Evolutionary conservation across 92 coral and sea anemone genomes (phyloP).

Genomic region (Actinernus sp.): DNA sequence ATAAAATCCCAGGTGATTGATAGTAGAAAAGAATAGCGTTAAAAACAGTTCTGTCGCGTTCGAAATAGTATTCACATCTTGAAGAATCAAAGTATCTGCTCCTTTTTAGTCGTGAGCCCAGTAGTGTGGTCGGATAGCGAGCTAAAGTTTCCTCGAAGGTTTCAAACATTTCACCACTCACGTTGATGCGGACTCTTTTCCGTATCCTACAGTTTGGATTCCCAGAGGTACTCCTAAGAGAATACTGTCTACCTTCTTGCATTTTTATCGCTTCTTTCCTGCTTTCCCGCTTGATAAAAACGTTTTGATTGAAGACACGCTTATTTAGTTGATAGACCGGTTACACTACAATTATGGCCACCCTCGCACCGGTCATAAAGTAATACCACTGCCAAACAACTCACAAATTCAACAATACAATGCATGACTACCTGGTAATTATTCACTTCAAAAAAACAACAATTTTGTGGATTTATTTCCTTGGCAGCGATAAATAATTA

Average conservation of each 20-base stretch:
- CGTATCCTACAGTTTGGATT: not conserved
- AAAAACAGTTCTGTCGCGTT: constrained; percentile 78
- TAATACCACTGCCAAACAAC: too few species aligned
- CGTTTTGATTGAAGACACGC: too few species aligned
- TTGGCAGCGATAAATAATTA: not conserved
- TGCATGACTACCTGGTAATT: constrained; percentile 1
- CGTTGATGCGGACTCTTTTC: constrained; percentile 70
- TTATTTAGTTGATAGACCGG: too few species aligned
- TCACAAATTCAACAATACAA: too few species aligned
- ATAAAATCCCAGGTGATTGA: constrained; percentile 85
- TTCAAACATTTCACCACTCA: constrained; percentile 84
- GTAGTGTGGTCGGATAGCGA: constrained; percentile 77
- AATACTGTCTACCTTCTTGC: not conserved
- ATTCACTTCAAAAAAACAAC: constrained; percentile 7
- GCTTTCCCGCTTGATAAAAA: too few species aligned
- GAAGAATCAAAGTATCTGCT: constrained; percentile 67
- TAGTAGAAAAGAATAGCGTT: constrained; percentile 87
- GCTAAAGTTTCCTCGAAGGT: constrained; percentile 84
- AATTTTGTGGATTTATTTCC: not conserved
- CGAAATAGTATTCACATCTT: constrained; percentile 72
- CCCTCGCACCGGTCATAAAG: too few species aligned
- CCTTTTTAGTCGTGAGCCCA: constrained; percentile 75
- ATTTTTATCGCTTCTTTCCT: not conserved
- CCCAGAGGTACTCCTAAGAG: not conserved
- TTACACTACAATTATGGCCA: too few species aligned